Conservation (phyloP, 2,888 invertebrate species). For the Acanthoscelides obtectus region DNA sequence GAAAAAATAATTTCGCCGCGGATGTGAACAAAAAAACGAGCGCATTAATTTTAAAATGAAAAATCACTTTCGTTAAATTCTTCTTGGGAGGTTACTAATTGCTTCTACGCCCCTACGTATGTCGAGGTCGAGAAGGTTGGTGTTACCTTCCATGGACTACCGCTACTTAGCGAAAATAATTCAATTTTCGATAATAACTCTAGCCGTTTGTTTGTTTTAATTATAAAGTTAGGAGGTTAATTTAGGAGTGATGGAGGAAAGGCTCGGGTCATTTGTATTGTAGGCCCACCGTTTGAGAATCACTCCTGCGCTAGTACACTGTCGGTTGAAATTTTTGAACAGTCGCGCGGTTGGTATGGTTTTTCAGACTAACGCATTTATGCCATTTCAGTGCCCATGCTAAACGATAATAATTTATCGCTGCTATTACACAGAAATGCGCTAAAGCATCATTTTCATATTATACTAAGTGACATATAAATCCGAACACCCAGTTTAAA, state of each 20-base stretch:
- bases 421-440: no score
- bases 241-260: neutral
- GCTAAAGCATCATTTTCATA: no score
- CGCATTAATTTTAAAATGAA: slow-evolving; percentile 21
- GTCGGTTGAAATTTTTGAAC: neutral
- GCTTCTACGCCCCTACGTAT: slow-evolving; percentile 10
- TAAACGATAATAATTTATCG: no score
- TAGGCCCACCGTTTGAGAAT: neutral
- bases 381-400: no score
- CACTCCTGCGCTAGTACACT: neutral
- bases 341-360: no score
- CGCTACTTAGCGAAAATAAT: slow-evolving; percentile 21
- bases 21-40: slow-evolving; percentile 2
- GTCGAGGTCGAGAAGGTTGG: slow-evolving; percentile 8
- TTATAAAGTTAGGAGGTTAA: neutral
- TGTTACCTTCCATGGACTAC: slow-evolving; percentile 12
- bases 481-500: no score
- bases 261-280: neutral
- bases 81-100: slow-evolving; percentile 35
- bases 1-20: neutral
- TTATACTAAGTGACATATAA: no score
- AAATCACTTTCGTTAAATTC: slow-evolving; percentile 28
- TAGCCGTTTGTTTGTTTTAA: neutral
- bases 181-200: slow-evolving; percentile 21
- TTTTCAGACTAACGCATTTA: no score